phyloP scores from a whole-genome alignment of 2,888 invertebrate genomes.

The Julus scanicus region DNA sequence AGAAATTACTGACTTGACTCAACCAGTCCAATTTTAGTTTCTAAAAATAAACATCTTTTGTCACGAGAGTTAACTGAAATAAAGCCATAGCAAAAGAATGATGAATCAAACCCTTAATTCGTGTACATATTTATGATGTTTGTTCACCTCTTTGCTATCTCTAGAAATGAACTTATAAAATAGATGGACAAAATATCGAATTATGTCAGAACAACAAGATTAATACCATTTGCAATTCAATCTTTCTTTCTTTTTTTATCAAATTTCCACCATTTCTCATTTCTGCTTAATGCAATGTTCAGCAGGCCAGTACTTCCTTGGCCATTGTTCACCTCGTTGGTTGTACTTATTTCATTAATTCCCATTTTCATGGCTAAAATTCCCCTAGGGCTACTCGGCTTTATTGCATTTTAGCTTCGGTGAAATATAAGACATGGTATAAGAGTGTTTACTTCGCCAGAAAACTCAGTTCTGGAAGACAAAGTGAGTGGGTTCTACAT shows the following conservation, averaged over 20 bases:
- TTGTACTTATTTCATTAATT: slow-evolving; percentile 3
- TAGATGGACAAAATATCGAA: background rate
- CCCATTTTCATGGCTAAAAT: slow-evolving; percentile 23
- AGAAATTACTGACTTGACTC: background rate
- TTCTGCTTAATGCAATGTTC: background rate
- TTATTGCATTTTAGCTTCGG: background rate
- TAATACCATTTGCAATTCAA: background rate
- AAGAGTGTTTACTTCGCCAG: background rate
- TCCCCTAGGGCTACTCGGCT: background rate
- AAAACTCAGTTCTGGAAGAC: background rate
- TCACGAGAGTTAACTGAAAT: background rate
- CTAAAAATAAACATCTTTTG: background rate
- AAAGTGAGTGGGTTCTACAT: background rate
- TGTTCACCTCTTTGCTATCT: background rate
- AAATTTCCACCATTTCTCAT: background rate
- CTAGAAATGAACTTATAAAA: background rate
- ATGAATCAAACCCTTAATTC: background rate
- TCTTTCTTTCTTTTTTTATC: background rate
- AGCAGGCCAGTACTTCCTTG: background rate
- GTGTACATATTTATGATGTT: background rate
- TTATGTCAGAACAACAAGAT: background rate
- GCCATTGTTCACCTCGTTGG: background rate
- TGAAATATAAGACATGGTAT: background rate
- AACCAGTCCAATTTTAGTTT: background rate
- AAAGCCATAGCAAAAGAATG: background rate